Percentiles rank a stretch among this genome's conserved stretches.
phyloP scores from a whole-genome alignment of 2,888 invertebrate species.

The Synanthedon myopaeformis region DNA sequence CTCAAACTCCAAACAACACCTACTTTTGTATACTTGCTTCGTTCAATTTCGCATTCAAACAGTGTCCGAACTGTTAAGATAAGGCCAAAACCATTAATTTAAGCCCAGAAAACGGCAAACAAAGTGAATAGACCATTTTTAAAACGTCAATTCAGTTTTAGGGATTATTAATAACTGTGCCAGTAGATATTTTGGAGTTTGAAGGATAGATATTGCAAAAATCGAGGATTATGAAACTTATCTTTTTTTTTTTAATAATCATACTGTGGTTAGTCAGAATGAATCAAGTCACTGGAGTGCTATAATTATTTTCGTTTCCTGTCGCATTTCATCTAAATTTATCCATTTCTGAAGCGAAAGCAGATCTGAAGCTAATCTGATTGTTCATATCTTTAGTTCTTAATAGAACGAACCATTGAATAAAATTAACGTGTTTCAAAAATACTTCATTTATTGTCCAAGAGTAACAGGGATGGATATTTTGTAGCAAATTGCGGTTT shows the following conservation, averaged over 20 bases:
- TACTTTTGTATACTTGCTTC: constrained; percentile 4
- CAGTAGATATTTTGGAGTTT: constrained; percentile 4
- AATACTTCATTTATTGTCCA: too few relatives aligned
- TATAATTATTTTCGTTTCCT: background rate
- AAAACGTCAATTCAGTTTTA: constrained; percentile 17
- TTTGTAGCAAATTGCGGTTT: too few relatives aligned
- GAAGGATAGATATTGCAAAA: background rate
- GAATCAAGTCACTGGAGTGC: background rate
- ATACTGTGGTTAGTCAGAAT: background rate
- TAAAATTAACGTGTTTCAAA: too few relatives aligned
- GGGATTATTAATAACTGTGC: background rate
- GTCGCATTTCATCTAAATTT: too few relatives aligned
- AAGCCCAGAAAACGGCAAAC: constrained; percentile 23
- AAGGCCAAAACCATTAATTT: constrained; percentile 35
- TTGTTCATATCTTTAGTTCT: too few relatives aligned
- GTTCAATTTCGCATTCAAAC: constrained; percentile 24
- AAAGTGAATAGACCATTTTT: constrained; percentile 33
- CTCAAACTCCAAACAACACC: background rate
- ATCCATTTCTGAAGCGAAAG: too few relatives aligned
- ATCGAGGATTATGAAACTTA: background rate
- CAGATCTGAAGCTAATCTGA: too few relatives aligned
- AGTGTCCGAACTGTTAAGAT: constrained; percentile 22
- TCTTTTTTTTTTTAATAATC: background rate
- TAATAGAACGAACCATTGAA: too few relatives aligned
- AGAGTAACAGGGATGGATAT: too few relatives aligned